Evolutionary conservation across 1,140 invertebrate genomes (phyloP), one percentile per base, ranked within the genome.

Genomic region (Pseudomyrmex gracilis): DNA sequence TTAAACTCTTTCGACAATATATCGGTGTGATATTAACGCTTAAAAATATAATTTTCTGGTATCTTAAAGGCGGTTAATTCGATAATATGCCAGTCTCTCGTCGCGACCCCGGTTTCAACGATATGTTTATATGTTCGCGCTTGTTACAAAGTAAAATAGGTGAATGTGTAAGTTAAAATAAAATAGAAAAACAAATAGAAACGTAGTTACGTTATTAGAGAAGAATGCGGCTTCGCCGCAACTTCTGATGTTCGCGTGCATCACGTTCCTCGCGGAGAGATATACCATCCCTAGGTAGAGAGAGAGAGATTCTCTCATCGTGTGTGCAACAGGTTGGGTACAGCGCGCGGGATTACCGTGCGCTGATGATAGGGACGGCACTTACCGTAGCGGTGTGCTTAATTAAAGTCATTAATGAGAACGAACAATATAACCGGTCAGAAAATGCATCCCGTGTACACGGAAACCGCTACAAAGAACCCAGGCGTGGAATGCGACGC

Each of bases 341-440:
- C 22, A 58, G 76, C 22, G n/a, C 4, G 2, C 17, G 7, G 43
- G 34, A 10, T n/a, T 57, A 78, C 34, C 9, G 9, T 20, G 20
- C 47, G 66, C 60, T 47, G 22, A 57, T n/a, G 34, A 64, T 57
- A 17, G 58, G 58, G 76, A 70, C 55, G 66, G 55, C 34, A 15
- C 22, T 80, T 58, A 71, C 34, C 66, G 10, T 80, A 80, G 77
- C 77, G 66, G 66, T 60, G 66, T 68, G 53, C 47, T 71, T 71
- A 71, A 80, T 80, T 80, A 80, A 71, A 70, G 77, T 49, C 77
- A 71, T 80, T 80, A 80, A 80, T 70, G 67, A 61, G 71, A 43
- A 24, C 66, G 43, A 71, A 80, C 77, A 80, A 80, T 80, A 66
- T 80, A 80, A 55, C 55, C 45, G 55, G 77, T 49, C 67, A 34